A percentile compares a stretch with the other conserved stretches of the same genome.
Conservation (phyloP, 2,797 vertebrate species). For the Craterocephalus amniculus region DNA sequence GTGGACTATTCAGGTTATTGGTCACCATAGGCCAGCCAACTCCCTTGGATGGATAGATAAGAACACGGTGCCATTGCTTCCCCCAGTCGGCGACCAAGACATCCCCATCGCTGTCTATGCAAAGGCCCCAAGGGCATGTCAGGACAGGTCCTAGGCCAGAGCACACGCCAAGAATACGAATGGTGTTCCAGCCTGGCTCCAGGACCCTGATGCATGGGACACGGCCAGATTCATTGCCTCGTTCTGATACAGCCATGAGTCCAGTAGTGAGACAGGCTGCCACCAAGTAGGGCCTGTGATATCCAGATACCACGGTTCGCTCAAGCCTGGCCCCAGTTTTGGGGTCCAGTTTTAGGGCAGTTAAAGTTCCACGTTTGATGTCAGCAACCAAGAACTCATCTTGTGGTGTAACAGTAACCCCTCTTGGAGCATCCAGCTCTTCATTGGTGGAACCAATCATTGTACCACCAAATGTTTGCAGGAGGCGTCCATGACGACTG, state of each 20-base stretch:
- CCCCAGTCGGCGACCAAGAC: slow-evolving; percentile 88
- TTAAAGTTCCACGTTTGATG: slow-evolving; percentile 83
- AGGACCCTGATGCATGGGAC: slow-evolving; percentile 86
- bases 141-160: slow-evolving; percentile 82
- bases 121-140: slow-evolving; percentile 86
- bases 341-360: slow-evolving; percentile 79
- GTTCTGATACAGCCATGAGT: slow-evolving; percentile 84
- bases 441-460: slow-evolving; percentile 72
- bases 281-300: slow-evolving; percentile 85
- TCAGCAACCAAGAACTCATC: slow-evolving; percentile 87
- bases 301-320: slow-evolving; percentile 81
- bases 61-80: slow-evolving; percentile 77
- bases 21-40: slow-evolving; percentile 79
- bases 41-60: slow-evolving; percentile 81
- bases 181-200: slow-evolving; percentile 82
- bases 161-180: slow-evolving; percentile 84
- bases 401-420: slow-evolving; percentile 75
- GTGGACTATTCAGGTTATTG: slow-evolving; percentile 82
- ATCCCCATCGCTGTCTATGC: slow-evolving; percentile 84
- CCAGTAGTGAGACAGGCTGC: slow-evolving; percentile 80
- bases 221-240: slow-evolving; percentile 81
- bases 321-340: slow-evolving; percentile 80
- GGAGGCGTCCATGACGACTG: slow-evolving; percentile 84
- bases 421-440: slow-evolving; percentile 84
- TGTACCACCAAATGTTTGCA: slow-evolving; percentile 83